Evolutionary conservation across 2,797 vertebrate genomes (phyloP), one percentile per base, ranked within the genome.

Genomic region (Sternotherus odoratus): DNA sequence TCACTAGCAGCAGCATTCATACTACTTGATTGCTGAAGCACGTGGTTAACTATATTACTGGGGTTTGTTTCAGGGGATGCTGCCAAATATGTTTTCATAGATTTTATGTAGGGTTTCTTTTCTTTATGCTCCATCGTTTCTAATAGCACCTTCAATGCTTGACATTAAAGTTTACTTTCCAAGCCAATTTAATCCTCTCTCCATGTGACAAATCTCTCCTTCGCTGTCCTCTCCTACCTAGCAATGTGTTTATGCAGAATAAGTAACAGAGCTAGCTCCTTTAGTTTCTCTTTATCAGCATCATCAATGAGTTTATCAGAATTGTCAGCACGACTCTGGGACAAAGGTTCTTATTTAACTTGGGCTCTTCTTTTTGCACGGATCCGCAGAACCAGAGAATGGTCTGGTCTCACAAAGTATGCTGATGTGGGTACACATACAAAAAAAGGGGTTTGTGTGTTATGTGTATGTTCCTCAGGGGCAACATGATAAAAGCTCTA

Each of bases 81-180:
- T 96, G 93, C 95, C 94, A 95, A 96, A 96, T 88, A 92, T 80
- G 93, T 96, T 96, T 95, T 92, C 95, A n/a, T 26, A 90, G 91
- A 89, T 96, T 95, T 96, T 48, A 96, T 96, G 94, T 96, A 95
- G 82, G 92, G 91, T 95, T 97, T 97, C 93, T 96, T 95, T 97
- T 90, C 94, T 97, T 96, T 97, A 96, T 95, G 95, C 90, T 93
- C 94, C 96, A 93, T 95, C 96, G 95, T 97, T 93, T 96, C 87
- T 95, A 96, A 96, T 49, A 95, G 96, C 86, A 86, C 95, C 86
- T 96, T 93, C 86, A 93, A 97, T 88, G 96, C 93, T 92, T 89
- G 93, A 94, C 96, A 97, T 97, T 96, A 95, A 96, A 95, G 96
- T 96, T 95, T 95, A 96, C 63, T 96, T 94, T 96, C 93, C 87